Evolutionary conservation across 2,888 invertebrate species (phyloP).

Genomic region (Dicyrtomina minuta): DNA sequence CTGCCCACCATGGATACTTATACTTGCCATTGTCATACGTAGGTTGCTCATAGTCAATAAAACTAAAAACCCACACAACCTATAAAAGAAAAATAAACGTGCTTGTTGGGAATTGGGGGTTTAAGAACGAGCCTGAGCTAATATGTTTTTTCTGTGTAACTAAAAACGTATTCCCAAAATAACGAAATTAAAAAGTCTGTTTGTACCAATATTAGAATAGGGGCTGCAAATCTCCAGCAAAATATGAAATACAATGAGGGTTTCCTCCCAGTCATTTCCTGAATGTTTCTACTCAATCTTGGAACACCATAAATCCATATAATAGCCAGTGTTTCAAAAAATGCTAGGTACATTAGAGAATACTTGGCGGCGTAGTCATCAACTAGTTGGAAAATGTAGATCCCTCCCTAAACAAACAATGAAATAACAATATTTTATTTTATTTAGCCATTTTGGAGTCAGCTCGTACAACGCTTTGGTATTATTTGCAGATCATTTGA

Average conservation of each 20-base stretch:
- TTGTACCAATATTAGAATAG: slow-evolving; percentile 70
- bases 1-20: slow-evolving; percentile 7
- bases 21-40: slow-evolving; percentile 79
- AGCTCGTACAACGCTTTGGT: no score
- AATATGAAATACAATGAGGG: slow-evolving; percentile 80
- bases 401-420: slow-evolving; percentile 68
- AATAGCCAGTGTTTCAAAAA: slow-evolving; percentile 88
- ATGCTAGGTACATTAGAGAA: slow-evolving; percentile 87
- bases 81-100: slow-evolving; percentile 56
- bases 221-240: slow-evolving; percentile 81
- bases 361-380: slow-evolving; percentile 92
- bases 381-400: slow-evolving; percentile 87
- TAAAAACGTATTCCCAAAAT: no score
- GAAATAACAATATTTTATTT: background rate
- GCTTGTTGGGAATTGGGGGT: background rate
- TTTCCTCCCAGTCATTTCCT: slow-evolving; percentile 82
- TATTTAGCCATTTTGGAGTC: background rate
- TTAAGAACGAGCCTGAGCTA: no score
- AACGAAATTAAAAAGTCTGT: background rate
- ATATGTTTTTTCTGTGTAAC: no score
- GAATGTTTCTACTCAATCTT: slow-evolving; percentile 76
- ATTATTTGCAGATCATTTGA: no score
- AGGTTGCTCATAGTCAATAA: slow-evolving; percentile 83
- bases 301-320: slow-evolving; percentile 89
- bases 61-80: slow-evolving; percentile 83